These are phyloP conservation scores for Scyliorhinus canicula DNA, from an alignment of 2,797 vertebrate species.

Conservation along the genomic window DNA sequence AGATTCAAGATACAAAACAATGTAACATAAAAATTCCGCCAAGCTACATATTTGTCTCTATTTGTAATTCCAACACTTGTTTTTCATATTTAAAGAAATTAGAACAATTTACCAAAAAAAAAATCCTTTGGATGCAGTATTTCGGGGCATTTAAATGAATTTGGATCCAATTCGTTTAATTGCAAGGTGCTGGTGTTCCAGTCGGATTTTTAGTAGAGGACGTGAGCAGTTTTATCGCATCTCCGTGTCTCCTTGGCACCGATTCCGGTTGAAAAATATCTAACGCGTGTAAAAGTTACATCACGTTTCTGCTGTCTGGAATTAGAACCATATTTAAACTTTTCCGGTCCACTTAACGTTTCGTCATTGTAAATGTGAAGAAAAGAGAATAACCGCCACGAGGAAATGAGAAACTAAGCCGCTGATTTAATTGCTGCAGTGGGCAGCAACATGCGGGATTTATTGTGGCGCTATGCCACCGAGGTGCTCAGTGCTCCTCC, in stretches of 20 bases:
- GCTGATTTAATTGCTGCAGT: neutral
- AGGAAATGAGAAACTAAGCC: neutral
- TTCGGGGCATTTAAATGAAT: neutral
- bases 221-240: neutral
- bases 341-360: neutral
- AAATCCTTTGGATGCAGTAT: neutral
- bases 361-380: neutral
- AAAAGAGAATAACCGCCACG: neutral
- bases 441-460: neutral
- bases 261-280: neutral
- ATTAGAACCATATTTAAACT: neutral
- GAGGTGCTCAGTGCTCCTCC: neutral
- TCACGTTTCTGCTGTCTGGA: neutral
- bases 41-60: neutral
- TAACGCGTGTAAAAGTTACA: neutral
- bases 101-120: neutral
- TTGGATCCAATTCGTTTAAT: neutral
- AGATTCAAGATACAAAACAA: neutral
- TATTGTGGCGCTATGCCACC: neutral
- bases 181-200: neutral
- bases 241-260: neutral
- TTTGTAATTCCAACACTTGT: neutral
- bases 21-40: neutral
- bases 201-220: neutral
- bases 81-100: neutral